Base-by-base conservation (phyloP, 2,888 invertebrate genomes). In the Myopa testacea region DNA sequence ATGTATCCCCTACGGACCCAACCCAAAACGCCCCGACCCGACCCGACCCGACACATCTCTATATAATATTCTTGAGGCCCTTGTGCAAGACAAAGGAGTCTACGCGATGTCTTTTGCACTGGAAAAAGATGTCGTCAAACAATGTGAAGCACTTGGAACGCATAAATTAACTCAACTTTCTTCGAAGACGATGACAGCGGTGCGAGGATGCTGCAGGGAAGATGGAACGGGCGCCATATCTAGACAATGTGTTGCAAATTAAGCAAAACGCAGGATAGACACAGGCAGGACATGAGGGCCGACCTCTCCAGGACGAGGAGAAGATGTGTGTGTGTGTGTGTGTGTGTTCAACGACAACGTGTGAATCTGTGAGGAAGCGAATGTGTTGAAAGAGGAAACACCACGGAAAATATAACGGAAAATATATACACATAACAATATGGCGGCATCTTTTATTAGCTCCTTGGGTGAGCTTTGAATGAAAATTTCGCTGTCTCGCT, bases 111-210 rank as follows among this genome's bases (percentile, higher is more conserved):
- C 50, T 34, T 3, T 19, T 12, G 19, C 26, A 19, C 63, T 58
- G 58, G 6, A 60, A 72, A 73, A 74, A 50, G 16, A 74, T 52
- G 52, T 65, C 74, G 63, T 60, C 74, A 74, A 74, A 74, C 74
- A 74, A 62, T 73, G 74, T 6, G 14, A 58, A 74, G 34, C 63
- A 50, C 73, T 73, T 62, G 62, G n/a, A 63, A 74, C 37, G 74
- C 63, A 74, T 74, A 74, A 74, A 74, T 74, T 74, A 74, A 74
- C 74, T 52, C 65, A 65, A 14, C 65, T 34, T 14, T 38, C 62
- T 26, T 14, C 8, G 38, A 12, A 26, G 37, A 4, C 16, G 37
- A 16, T 10, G 62, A 19, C 62, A 38, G 55, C 55, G 10, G 55
- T 12, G 55, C 55, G 55, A 26, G 2, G 26, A 26, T 50, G 10